Evolutionary conservation across 2,797 vertebrate genomes (phyloP).

Genomic region (Poecilia picta): DNA sequence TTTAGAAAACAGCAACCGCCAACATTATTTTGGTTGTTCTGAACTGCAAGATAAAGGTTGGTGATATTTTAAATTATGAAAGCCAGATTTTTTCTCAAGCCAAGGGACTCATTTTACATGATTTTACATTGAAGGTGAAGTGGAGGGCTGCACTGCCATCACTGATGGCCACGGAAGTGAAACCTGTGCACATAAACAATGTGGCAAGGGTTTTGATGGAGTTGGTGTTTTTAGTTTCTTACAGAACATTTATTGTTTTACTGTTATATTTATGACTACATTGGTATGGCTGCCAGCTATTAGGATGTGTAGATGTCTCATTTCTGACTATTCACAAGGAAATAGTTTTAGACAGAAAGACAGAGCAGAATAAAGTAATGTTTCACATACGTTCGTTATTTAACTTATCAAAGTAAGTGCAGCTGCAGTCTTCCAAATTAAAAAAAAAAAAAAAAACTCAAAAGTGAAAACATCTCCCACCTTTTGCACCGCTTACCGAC

Average conservation of each 20-base stretch:
- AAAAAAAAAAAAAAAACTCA: neutral
- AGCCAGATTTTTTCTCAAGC: neutral
- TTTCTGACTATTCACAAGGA: neutral
- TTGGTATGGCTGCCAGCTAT: neutral
- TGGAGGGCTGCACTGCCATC: neutral
- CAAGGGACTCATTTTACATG: neutral
- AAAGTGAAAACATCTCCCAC: conserved; percentile 34
- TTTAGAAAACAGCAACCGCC: conserved; percentile 24
- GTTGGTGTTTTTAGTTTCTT: neutral
- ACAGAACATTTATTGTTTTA: neutral
- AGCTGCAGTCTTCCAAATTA: neutral
- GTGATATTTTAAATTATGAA: neutral
- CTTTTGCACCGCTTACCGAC: conserved; percentile 23
- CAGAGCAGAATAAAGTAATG: conserved; percentile 12
- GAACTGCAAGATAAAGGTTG: neutral
- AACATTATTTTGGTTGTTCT: conserved; percentile 11
- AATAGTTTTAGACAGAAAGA: neutral
- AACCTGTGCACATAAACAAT: neutral
- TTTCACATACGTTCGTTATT: conserved; percentile 25
- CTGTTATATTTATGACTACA: neutral
- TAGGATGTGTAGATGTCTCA: neutral
- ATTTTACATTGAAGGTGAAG: neutral
- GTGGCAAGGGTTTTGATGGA: neutral
- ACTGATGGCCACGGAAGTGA: neutral
- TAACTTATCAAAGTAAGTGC: conserved; percentile 14